Base-by-base conservation (phyloP, 2,888 invertebrate genomes). In the Limnephilus lunatus region DNA sequence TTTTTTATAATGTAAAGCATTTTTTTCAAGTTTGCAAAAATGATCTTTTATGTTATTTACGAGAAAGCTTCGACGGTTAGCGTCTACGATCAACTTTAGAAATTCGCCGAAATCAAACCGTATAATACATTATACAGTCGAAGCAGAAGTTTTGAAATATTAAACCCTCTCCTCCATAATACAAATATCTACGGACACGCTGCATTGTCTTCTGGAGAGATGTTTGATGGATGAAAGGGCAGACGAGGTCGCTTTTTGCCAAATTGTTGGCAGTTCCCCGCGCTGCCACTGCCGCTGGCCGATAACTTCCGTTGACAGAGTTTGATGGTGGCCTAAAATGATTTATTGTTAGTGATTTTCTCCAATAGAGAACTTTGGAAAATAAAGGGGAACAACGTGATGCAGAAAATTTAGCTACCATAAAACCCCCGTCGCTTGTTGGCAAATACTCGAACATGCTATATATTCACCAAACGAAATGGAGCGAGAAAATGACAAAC, bases 291-390 rank as follows among this genome's bases (percentile, higher is more conserved):
- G 53, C 53, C 81, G 83, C 89, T 68, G 83, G 48, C 83, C 82
- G 85, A 91, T 90, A 91, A 93, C 89, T 92, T 92, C 90, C 68
- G 88, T 89, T 89, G 92, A 92, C 92, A 91, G 89, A 91, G 90
- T 93, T 93, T 92, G 92, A 93, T 92, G 89, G 93, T 53, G 83
- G 88, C 30, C 89, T 32, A 83, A 53, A 31, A 80, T 92, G 93
- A 93, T 93, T 93, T 93, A 93, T 93, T 91, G 92, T 86, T 86
- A 39, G 86, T 48, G 86, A 86, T 86, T 86, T 86, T 86, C 86
- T 83, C 31, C 11, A 35, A 25, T 35, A 12, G 86, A 86, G 86
- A 39, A 86, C 86, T 85, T 48, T 25, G 44, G 14, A 30, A 48
- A 44, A 44, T 30, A 44, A 83, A 83, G 44, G 44, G 11, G 86